phyloP scores from a whole-genome alignment of 1,140 invertebrate genomes.

The Eumeta japonica region DNA sequence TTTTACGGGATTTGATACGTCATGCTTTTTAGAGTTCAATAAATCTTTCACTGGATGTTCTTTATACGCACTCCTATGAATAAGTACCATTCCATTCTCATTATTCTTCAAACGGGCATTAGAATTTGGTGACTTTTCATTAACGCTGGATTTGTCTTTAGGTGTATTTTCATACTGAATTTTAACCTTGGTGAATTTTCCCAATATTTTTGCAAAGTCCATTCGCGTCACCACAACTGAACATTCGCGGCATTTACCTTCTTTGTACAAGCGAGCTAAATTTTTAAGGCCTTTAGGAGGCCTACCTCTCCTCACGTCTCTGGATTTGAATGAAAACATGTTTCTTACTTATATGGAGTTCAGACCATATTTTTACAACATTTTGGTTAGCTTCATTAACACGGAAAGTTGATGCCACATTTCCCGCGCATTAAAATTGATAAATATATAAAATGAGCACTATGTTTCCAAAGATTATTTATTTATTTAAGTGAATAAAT shows the following conservation, averaged over 20 bases:
- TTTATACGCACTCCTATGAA: conserved; percentile 36
- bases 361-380: too few relatives aligned
- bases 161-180: conserved; percentile 44
- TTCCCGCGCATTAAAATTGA: conserved; percentile 49
- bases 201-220: conserved; percentile 51
- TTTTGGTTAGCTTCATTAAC: too few relatives aligned
- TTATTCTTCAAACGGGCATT: conserved; percentile 39
- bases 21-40: conserved; percentile 17
- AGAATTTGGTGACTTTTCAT: conserved; percentile 16
- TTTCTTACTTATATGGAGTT: too few relatives aligned
- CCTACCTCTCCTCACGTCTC: conserved; percentile 30
- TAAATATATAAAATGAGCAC: too few relatives aligned
- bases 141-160: conserved; percentile 24
- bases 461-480: too few relatives aligned
- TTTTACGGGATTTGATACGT: conserved; percentile 12
- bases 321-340: conserved; percentile 37
- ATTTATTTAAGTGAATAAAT: too few relatives aligned
- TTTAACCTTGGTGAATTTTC: conserved; percentile 51
- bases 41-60: conserved; percentile 29
- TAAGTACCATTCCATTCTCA: conserved; percentile 51
- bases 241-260: conserved; percentile 49
- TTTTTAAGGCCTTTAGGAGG: conserved; percentile 29
- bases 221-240: conserved; percentile 45
- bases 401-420: conserved; percentile 49
- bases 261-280: conserved; percentile 41